A percentile compares a stretch with the other conserved stretches of the same genome.
Evolutionary conservation across 2,113 vertebrate genomes (phyloP).

Genomic region (Chamaea fasciata): DNA sequence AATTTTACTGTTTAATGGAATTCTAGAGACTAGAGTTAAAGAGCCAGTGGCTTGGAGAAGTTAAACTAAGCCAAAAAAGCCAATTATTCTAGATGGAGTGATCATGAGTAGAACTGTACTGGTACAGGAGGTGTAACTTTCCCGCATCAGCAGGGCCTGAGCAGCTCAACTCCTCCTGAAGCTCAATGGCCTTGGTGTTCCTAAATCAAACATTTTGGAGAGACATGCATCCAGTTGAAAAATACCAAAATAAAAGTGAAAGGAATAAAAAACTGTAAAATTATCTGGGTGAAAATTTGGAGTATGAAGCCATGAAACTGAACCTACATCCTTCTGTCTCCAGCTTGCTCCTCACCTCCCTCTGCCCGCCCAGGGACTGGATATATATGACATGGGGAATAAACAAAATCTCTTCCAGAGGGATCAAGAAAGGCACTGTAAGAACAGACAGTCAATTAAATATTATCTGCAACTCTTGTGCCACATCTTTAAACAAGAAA

Average conservation of each 20-base stretch:
- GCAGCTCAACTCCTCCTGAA: neutral
- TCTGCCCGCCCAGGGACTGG: neutral
- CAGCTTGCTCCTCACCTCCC: neutral
- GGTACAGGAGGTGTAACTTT: neutral
- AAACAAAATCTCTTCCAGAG: slow-evolving; percentile 19
- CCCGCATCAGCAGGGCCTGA: neutral
- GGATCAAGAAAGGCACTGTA: slow-evolving; percentile 41
- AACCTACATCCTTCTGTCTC: neutral
- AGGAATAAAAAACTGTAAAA: neutral
- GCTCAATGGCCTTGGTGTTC: neutral
- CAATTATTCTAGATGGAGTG: neutral
- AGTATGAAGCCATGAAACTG: neutral
- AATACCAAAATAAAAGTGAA: neutral
- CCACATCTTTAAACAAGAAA: neutral
- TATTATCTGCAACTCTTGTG: slow-evolving; percentile 3
- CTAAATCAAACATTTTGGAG: neutral
- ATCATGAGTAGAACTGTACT: neutral
- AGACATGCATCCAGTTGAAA: neutral
- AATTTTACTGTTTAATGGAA: slow-evolving; percentile 8
- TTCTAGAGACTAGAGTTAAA: neutral
- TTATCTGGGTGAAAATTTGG: neutral
- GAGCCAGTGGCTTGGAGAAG: slow-evolving; percentile 15
- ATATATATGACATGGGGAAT: neutral
- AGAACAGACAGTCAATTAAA: slow-evolving; percentile 57
- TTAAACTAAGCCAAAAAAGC: neutral